Conservation (phyloP, 2,888 invertebrate genomes). For the Ellobium chinense region DNA sequence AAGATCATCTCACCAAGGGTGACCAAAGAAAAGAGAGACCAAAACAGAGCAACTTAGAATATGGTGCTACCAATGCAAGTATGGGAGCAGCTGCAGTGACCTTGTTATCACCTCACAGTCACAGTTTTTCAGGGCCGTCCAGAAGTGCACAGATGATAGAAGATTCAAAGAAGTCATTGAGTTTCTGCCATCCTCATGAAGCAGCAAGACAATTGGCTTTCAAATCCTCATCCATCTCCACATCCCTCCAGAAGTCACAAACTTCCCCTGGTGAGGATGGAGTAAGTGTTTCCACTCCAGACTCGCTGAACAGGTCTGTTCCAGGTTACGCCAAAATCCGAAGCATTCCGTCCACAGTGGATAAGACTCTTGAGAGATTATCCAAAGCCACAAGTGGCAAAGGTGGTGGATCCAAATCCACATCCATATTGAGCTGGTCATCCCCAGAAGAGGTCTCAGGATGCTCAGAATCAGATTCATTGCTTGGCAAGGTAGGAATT, state of each 20-base stretch:
- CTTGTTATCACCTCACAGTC: background rate
- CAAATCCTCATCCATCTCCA: background rate
- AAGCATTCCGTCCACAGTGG: slow-evolving; percentile 34
- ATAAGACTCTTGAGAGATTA: slow-evolving; percentile 7
- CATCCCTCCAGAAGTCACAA: background rate
- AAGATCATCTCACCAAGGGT: background rate
- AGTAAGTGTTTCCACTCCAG: background rate
- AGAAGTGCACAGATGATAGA: background rate
- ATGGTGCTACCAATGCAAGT: background rate
- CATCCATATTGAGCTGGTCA: background rate
- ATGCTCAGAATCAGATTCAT: slow-evolving; percentile 1
- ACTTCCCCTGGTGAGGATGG: background rate
- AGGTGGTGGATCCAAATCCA: background rate
- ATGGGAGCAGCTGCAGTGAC: background rate
- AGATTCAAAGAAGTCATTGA: background rate
- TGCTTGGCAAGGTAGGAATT: slow-evolving; percentile 26
- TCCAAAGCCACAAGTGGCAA: background rate
- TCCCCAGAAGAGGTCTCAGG: background rate
- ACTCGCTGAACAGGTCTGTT: background rate
- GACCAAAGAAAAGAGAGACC: background rate
- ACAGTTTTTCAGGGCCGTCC: background rate
- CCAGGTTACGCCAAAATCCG: slow-evolving; percentile 41
- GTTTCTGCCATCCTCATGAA: background rate
- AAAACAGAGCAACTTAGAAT: slow-evolving; percentile 29
- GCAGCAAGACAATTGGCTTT: no score